phyloP scores from a whole-genome alignment of 2,888 invertebrate genomes.

The Catocala sponsa region DNA sequence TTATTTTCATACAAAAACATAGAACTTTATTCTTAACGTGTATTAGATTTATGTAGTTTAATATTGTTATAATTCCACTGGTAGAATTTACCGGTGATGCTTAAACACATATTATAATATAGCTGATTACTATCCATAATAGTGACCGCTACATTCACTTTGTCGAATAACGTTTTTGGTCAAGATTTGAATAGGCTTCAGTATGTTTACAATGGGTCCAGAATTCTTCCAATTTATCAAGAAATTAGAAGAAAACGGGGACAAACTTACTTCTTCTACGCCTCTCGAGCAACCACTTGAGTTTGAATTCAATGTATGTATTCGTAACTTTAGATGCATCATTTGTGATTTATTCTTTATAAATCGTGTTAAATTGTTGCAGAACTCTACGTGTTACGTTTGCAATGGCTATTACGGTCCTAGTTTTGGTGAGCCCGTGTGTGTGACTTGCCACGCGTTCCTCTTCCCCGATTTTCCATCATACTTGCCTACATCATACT shows the following conservation, averaged over 20 bases:
- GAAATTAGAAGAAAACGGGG: conserved; percentile 80
- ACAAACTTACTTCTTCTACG: conserved; percentile 69
- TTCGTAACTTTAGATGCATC: conserved; percentile 1
- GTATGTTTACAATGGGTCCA: conserved; percentile 76
- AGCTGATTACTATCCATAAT: too few relatives aligned
- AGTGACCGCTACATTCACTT: background rate
- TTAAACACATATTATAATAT: too few relatives aligned
- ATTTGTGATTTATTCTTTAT: too few relatives aligned
- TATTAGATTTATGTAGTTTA: too few relatives aligned
- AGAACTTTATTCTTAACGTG: too few relatives aligned
- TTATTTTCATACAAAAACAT: too few relatives aligned
- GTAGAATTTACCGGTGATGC: too few relatives aligned
- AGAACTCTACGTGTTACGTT: conserved; percentile 92
- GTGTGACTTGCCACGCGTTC: conserved; percentile 97
- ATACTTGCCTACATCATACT: conserved; percentile 81
- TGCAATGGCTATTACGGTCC: conserved; percentile 98
- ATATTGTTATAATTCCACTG: too few relatives aligned
- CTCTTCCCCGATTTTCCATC: conserved; percentile 94
- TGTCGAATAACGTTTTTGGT: background rate
- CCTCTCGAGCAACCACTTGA: conserved; percentile 72
- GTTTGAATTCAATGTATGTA: conserved; percentile 79
- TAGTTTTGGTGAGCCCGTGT: conserved; percentile 96
- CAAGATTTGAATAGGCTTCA: conserved; percentile 14
- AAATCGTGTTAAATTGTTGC: conserved; percentile 53
- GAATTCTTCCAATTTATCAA: conserved; percentile 77